Evolutionary conservation across 2,797 vertebrate genomes (phyloP).

Genomic region (Glyptemys insculpta): DNA sequence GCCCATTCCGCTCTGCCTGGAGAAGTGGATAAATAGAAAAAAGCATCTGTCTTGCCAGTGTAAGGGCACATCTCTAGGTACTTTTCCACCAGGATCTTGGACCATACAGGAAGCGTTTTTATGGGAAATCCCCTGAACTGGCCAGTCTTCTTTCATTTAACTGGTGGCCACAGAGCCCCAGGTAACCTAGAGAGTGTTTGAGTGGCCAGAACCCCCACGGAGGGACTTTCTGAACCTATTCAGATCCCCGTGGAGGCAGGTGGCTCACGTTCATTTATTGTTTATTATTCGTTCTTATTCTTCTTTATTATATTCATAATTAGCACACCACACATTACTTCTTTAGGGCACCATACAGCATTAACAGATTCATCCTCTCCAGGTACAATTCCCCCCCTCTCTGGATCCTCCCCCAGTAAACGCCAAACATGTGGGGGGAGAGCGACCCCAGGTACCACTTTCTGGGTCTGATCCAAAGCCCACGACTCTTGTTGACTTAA

Average conservation of each 20-base stretch:
- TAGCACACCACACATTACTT: neutral
- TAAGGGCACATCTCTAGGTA: neutral
- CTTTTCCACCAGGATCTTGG: neutral
- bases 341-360: neutral
- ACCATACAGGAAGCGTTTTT: neutral
- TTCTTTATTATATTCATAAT: rapidly evolving
- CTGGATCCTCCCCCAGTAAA: neutral
- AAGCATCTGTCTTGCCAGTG: neutral
- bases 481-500: neutral
- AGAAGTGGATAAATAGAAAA: conserved; percentile 42
- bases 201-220: neutral
- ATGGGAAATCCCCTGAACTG: neutral
- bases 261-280: neutral
- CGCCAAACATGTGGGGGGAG: neutral
- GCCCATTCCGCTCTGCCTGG: conserved; percentile 33
- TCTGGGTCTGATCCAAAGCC: neutral
- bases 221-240: neutral
- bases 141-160: neutral
- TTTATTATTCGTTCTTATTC: neutral
- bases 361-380: neutral
- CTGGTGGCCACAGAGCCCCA: neutral
- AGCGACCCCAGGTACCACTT: neutral
- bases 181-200: neutral
- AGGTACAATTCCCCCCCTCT: neutral
- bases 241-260: neutral